These are phyloP conservation scores for Calyptomena viridis DNA, from an alignment of 2,113 vertebrate species.

Conservation along the genomic window DNA sequence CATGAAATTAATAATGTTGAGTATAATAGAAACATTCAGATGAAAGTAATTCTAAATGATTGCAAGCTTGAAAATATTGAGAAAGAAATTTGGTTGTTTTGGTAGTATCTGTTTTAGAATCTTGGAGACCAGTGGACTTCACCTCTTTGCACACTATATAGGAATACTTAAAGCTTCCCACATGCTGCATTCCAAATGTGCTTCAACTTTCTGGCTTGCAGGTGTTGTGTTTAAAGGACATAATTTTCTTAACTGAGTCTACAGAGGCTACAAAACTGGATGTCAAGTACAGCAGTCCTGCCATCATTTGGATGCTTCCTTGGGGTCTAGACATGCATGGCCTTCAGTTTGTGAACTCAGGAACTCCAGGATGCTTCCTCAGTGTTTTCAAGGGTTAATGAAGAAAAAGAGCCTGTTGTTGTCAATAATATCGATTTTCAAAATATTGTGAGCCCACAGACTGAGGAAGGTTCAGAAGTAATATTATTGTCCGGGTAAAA, in stretches of 20 bases:
- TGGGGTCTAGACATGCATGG: not conserved
- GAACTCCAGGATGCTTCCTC: not conserved
- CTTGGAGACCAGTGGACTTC: not conserved
- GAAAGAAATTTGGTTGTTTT: not conserved
- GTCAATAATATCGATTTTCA: not conserved
- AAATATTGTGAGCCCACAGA: not conserved
- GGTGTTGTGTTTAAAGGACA: not conserved
- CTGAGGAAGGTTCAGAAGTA: not conserved
- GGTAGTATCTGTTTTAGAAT: not conserved
- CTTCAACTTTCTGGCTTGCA: not conserved
- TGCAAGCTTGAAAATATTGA: not conserved
- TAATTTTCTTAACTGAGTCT: not conserved
- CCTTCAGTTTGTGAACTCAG: not conserved
- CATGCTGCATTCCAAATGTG: not conserved
- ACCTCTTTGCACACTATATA: not conserved
- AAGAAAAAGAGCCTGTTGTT: not conserved
- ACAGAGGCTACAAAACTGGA: not conserved
- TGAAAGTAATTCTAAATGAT: not conserved
- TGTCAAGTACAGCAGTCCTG: rapidly evolving
- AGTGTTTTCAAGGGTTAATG: not conserved
- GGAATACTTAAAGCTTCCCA: not conserved
- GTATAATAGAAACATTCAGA: not conserved
- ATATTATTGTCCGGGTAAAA: not conserved
- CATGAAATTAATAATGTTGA: not conserved
- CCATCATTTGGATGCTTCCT: not conserved